Base-by-base conservation (phyloP, 2,888 invertebrate genomes). In the Drosophila atripex region DNA sequence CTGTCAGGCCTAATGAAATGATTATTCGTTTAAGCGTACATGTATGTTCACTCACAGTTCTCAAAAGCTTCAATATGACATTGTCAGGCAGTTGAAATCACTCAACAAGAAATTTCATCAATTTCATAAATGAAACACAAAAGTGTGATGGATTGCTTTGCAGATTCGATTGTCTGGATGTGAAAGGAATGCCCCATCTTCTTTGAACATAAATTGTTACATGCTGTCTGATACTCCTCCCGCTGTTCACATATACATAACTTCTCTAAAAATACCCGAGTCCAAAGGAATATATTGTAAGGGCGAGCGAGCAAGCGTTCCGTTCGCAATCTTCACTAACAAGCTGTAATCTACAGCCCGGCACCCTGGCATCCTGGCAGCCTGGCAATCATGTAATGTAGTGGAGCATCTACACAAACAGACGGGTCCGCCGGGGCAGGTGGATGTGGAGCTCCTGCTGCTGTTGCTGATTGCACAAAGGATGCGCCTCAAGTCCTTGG, bases 401-500 rank as follows among this genome's bases (percentile, higher is more conserved):
- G 76, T 70, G 70, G 79, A 60, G 71, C 71, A 65, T 60, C 66
- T 63, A 64, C 68, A 71, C 77, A 70, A 73, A 63, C 55, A 47
- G 43, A 28, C 12, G 55, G 39, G 12, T 18, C n/a, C 18, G 14
- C 18, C 53, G 50, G 47, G 39, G 63, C 60, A 64, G 35, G 43
- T 52, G 21, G 8, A 16, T 14, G 6, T 9, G 55, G 2, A 6
- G 55, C 14, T 35, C 21, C 11, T 63, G 52, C 45, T 61, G 55
- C 58, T 64, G 69, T 60, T 73, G 53, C 66, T 82, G 87, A 82
- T 82, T 87, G 82, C 72, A 87, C 80, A 82, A 82, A 82, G 84
- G 68, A 77, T 74, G 71, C 82, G 72, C 73, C 82, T 76, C 78
- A 80, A 85, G 72, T 80, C 85, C 87, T 85, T 85, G 78, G 85